A percentile compares a stretch with the other conserved stretches of the same genome.
Evolutionary conservation across 2,113 vertebrate genomes (phyloP).

Genomic region (Mungos mungo): DNA sequence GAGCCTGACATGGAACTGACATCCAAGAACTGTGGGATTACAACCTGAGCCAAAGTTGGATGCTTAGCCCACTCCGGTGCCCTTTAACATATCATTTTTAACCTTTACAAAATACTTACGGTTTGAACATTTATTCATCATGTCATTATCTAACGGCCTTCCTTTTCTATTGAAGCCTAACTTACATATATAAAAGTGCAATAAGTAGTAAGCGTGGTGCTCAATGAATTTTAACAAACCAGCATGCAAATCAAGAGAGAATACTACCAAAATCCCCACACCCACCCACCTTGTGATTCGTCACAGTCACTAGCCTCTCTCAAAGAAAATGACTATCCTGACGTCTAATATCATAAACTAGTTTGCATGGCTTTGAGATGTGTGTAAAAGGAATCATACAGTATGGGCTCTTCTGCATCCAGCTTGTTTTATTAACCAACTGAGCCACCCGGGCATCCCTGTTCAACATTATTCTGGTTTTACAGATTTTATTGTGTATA

Average conservation of each 20-base stretch:
- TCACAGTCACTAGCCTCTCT: not conserved
- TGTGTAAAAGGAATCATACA: not conserved
- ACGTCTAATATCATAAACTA: not conserved
- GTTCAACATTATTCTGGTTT: not conserved
- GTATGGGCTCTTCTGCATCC: not conserved
- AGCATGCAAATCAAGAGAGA: not conserved
- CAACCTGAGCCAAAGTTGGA: too few species aligned
- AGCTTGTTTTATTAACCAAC: not conserved
- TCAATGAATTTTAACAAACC: not conserved
- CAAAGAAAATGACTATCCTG: not conserved
- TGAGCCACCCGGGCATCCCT: not conserved
- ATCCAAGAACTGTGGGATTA: too few species aligned
- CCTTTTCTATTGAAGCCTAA: not conserved
- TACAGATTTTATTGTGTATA: not conserved
- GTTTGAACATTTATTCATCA: not conserved
- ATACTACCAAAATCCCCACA: too few species aligned
- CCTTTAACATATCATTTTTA: not conserved
- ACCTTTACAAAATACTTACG: not conserved
- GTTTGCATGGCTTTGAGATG: not conserved
- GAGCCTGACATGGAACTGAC: too few species aligned
- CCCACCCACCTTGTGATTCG: rapidly evolving
- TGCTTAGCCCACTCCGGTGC: too few species aligned
- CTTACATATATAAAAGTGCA: not conserved
- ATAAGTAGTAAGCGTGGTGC: not conserved
- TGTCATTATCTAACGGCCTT: not conserved